Evolutionary conservation across 1,140 invertebrate species (phyloP).

Genomic region (Trachymyrmex septentrionalis): DNA sequence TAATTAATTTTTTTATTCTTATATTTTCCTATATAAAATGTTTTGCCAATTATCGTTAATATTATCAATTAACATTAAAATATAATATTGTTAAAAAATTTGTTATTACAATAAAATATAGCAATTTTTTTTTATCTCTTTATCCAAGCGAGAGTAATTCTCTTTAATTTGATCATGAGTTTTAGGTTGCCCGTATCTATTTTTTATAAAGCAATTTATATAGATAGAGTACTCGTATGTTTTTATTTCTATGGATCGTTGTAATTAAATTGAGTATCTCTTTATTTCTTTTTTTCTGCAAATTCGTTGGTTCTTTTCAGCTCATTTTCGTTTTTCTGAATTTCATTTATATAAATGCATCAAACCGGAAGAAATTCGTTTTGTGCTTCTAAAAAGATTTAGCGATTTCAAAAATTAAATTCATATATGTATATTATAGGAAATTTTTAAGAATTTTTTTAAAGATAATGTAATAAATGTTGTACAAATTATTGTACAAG

Average conservation of each 20-base stretch:
- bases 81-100: background rate
- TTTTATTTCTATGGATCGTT: background rate
- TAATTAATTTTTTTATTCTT: background rate
- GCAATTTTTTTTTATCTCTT: background rate
- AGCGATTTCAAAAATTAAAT: background rate
- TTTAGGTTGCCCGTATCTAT: background rate
- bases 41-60: background rate
- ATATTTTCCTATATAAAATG: background rate
- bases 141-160: background rate
- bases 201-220: background rate
- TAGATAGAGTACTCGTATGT: background rate
- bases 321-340: background rate
- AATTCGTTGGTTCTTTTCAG: background rate
- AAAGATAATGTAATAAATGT: background rate
- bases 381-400: background rate
- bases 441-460: background rate
- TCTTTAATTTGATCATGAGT: background rate
- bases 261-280: conserved; percentile 30
- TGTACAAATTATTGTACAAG: background rate
- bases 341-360: background rate
- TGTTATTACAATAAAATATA: background rate
- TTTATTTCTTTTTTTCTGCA: conserved; percentile 32
- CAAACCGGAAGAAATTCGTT: background rate
- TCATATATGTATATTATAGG: background rate
- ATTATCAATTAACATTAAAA: background rate